A percentile compares a stretch with the other conserved stretches of the same genome.
Evolutionary conservation across 2,888 invertebrate species (phyloP).

Genomic region (Mesorhabditis sp.): DNA sequence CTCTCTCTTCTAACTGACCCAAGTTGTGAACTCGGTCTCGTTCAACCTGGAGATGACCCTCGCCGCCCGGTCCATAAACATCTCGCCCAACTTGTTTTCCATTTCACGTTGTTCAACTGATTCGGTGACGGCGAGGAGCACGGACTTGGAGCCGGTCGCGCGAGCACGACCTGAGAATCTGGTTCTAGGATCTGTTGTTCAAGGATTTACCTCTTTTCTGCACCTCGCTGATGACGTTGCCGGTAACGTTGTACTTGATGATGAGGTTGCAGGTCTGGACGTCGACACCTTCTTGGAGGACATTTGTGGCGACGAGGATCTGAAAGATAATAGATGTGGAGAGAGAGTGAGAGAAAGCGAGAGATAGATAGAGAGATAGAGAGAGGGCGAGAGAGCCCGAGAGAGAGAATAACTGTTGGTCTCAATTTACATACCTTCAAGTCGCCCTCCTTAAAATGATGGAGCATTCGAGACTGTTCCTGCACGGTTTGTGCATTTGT

Average conservation of each 20-base stretch:
- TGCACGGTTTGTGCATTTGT: slow-evolving; percentile 18
- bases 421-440: slow-evolving; percentile 13
- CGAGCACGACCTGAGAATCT: slow-evolving; percentile 52
- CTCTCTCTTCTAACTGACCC: not conserved
- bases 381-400: too few species aligned
- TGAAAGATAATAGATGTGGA: slow-evolving; percentile 19
- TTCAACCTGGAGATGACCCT: not conserved
- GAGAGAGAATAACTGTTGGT: not conserved
- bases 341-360: too few species aligned
- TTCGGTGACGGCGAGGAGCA: slow-evolving; percentile 31
- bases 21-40: not conserved
- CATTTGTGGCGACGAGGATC: slow-evolving; percentile 50
- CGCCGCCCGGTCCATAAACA: not conserved
- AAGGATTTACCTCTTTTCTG: slow-evolving; percentile 33
- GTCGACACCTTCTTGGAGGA: slow-evolving; percentile 56
- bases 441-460: slow-evolving; percentile 33
- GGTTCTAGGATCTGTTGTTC: too few species aligned
- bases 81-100: not conserved
- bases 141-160: slow-evolving; percentile 39
- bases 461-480: slow-evolving; percentile 23
- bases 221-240: slow-evolving; percentile 42
- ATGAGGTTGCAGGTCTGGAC: slow-evolving; percentile 54
- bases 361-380: too few species aligned
- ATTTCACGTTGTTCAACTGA: not conserved
- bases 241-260: slow-evolving; percentile 51